Percentiles rank a stretch among this genome's conserved stretches.
phyloP scores from a whole-genome alignment of 2,797 vertebrate genomes.

The Myotis pilosus region DNA sequence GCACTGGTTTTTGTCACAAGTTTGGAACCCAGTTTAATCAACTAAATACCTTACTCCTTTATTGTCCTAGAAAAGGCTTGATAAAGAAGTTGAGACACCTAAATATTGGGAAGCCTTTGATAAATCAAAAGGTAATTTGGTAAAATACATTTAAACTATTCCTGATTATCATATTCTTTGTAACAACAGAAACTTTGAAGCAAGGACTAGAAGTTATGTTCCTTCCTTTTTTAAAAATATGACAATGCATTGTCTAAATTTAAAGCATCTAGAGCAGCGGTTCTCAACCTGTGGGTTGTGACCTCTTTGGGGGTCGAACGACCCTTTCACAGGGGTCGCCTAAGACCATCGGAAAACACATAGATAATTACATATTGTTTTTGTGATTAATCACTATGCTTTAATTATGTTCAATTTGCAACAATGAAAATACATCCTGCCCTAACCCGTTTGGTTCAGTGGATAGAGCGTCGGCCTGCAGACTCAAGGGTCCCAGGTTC shows the following conservation, averaged over 20 bases:
- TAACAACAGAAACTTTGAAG: slow-evolving; percentile 2
- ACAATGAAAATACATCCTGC: too few relatives aligned
- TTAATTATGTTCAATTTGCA: too few relatives aligned
- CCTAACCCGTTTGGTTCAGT: too few relatives aligned
- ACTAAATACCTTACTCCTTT: background rate
- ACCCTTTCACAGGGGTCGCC: too few relatives aligned
- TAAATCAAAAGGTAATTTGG: slow-evolving; percentile 16
- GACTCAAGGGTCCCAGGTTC: too few relatives aligned
- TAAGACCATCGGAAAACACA: too few relatives aligned
- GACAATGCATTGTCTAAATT: background rate
- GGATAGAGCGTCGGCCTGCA: too few relatives aligned
- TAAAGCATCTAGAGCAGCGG: background rate
- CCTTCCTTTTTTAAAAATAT: background rate
- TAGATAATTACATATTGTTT: too few relatives aligned
- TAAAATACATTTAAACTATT: background rate
- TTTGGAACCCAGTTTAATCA: slow-evolving; percentile 1
- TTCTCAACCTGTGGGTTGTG: too few relatives aligned
- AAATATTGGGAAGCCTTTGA: background rate
- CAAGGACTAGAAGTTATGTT: background rate
- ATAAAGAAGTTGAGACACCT: slow-evolving; percentile 12
- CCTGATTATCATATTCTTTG: background rate
- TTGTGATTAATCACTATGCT: too few relatives aligned
- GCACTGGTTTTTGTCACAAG: background rate
- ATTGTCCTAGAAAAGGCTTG: background rate
- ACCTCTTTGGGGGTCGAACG: too few relatives aligned